Percentiles rank a stretch among this genome's conserved stretches.
Conservation (phyloP, 2,888 invertebrate genomes). For the Rotaria socialis region DNA sequence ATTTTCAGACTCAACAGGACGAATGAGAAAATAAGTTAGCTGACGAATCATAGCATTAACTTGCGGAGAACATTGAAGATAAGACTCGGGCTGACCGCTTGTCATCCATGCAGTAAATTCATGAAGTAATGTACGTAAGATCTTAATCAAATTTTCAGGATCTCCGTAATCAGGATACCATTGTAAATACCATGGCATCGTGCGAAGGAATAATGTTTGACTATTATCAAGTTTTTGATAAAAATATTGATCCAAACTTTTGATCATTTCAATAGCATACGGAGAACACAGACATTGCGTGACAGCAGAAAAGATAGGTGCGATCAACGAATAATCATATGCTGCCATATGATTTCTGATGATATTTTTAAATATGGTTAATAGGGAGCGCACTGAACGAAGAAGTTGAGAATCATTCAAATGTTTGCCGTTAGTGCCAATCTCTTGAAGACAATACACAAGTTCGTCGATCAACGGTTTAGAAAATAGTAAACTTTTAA, state of each 20-base stretch:
- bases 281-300: not conserved
- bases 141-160: not conserved
- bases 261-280: not conserved
- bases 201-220: not conserved
- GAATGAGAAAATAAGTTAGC: not conserved
- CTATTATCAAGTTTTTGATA: not conserved
- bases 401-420: not conserved
- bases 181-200: not conserved
- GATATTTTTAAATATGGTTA: not conserved
- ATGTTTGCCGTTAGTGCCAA: not conserved
- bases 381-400: not conserved
- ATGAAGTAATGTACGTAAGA: not conserved
- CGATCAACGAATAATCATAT: not conserved
- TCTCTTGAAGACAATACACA: not conserved
- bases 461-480: not conserved
- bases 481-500: not conserved
- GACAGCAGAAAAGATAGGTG: not conserved
- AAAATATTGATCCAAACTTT: not conserved
- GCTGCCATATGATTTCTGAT: not conserved
- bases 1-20: not conserved
- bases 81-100: not conserved
- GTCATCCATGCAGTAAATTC: not conserved
- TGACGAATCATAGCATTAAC: not conserved
- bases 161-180: not conserved
- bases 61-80: not conserved